These are phyloP conservation scores for Subacronicta megacephala DNA, from an alignment of 2,888 invertebrate species.

Conservation along the genomic window DNA sequence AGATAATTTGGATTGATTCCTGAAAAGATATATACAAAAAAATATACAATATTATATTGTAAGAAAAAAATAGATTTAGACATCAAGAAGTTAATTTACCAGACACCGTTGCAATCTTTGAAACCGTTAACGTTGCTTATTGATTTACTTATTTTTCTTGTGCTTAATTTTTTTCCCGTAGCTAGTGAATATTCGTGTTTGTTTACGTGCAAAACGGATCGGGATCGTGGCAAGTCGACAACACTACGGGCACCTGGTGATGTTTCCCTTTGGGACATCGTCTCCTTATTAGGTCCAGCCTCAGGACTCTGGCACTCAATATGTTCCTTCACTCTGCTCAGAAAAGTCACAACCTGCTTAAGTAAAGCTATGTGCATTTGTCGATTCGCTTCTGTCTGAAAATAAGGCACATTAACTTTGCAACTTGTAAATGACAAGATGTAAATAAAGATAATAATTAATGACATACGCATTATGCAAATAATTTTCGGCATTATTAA, in stretches of 20 bases:
- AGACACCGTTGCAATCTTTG: slow-evolving; percentile 72
- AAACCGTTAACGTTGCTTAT: slow-evolving; percentile 83
- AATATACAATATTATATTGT: background rate
- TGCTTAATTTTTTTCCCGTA: slow-evolving; percentile 74
- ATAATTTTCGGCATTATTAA: slow-evolving; percentile 24
- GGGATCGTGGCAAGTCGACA: slow-evolving; percentile 79
- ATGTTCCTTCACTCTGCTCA: slow-evolving; percentile 92
- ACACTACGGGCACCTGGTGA: slow-evolving; percentile 67
- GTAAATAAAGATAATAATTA: too few relatives aligned
- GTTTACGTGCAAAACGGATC: slow-evolving; percentile 81
- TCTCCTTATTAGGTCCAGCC: slow-evolving; percentile 58
- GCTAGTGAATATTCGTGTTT: slow-evolving; percentile 75
- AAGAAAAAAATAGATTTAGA: background rate
- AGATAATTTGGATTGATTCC: slow-evolving; percentile 79
- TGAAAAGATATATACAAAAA: slow-evolving; percentile 58
- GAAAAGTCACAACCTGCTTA: slow-evolving; percentile 92
- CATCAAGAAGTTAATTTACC: slow-evolving; percentile 66
- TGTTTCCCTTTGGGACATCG: slow-evolving; percentile 52
- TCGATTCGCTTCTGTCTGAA: slow-evolving; percentile 92
- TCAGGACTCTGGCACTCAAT: slow-evolving; percentile 84
- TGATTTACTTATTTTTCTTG: slow-evolving; percentile 84
- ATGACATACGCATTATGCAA: slow-evolving; percentile 2
- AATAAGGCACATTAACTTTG: slow-evolving; percentile 66
- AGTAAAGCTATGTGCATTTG: slow-evolving; percentile 93
- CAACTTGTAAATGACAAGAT: slow-evolving; percentile 35